Conservation (phyloP, 2,113 vertebrate genomes). For the Accipiter virgatus region DNA sequence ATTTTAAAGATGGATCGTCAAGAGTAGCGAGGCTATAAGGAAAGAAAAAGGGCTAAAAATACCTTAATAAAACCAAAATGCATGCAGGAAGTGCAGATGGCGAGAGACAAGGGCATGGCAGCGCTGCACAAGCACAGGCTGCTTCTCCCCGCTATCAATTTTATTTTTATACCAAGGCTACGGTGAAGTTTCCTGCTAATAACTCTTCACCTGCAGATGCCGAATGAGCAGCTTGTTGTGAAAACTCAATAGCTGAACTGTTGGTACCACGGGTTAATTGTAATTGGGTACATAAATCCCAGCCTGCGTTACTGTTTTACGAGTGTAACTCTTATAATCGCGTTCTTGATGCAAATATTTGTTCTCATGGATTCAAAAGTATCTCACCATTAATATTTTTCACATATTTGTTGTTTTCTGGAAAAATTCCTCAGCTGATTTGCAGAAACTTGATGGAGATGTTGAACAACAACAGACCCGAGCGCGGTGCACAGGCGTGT, state of each 20-base stretch:
- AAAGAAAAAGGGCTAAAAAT: slow-evolving; percentile 27
- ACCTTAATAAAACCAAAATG: background rate
- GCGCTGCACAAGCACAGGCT: background rate
- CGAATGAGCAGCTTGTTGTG: background rate
- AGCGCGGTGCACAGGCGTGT: background rate
- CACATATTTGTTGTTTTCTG: background rate
- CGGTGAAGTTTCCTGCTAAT: background rate
- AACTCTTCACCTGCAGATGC: background rate
- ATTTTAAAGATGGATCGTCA: background rate
- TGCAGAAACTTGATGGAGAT: background rate
- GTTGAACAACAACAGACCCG: background rate
- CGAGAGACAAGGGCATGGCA: slow-evolving; percentile 8
- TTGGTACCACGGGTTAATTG: background rate
- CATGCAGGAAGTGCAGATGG: background rate
- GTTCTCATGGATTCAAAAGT: background rate
- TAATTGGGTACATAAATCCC: background rate
- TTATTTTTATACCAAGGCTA: slow-evolving; percentile 2
- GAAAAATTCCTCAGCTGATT: background rate
- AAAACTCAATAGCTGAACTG: background rate
- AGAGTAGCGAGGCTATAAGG: background rate
- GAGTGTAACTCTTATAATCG: rapidly evolving
- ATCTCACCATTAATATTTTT: background rate
- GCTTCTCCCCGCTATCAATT: background rate
- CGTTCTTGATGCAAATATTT: background rate
- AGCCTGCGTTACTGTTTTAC: background rate